These are phyloP conservation scores for Pseudochaenichthys georgianus DNA, from an alignment of 2,797 vertebrate species.

Conservation along the genomic window DNA sequence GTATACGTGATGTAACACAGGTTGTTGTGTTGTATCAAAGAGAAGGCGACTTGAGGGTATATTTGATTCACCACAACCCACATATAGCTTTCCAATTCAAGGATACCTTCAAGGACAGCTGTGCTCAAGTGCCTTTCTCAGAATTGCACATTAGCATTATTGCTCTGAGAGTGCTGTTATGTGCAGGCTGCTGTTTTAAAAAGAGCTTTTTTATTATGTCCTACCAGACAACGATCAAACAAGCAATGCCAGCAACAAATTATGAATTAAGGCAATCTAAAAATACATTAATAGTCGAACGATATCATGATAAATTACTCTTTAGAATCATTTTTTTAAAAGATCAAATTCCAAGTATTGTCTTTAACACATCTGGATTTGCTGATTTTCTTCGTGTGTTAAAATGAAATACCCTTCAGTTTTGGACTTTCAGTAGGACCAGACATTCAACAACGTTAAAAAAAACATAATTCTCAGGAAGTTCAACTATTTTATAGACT, in stretches of 20 bases:
- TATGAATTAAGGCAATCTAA: background rate
- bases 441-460: background rate
- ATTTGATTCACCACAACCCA: constrained; percentile 21
- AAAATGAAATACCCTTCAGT: background rate
- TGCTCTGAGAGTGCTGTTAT: background rate
- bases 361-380: background rate
- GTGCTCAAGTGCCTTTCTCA: constrained; percentile 16
- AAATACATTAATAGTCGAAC: background rate
- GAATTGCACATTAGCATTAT: constrained; percentile 1
- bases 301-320: too few relatives aligned
- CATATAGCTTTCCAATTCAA: constrained; percentile 18
- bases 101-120: constrained; percentile 33
- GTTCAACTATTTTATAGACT: background rate
- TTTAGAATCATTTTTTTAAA: too few relatives aligned
- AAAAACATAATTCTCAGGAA: too few relatives aligned
- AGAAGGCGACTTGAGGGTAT: constrained; percentile 9
- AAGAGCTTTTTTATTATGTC: constrained; percentile 9
- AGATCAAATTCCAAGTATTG: background rate
- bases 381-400: constrained; percentile 2
- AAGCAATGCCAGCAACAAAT: background rate
- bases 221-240: background rate
- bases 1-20: constrained; percentile 10
- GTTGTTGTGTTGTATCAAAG: constrained; percentile 27
- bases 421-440: background rate
- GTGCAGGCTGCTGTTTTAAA: background rate